These are phyloP conservation scores for Stratiolaelaps scimitus DNA, from an alignment of 1,140 invertebrate genomes.

Conservation along the genomic window DNA sequence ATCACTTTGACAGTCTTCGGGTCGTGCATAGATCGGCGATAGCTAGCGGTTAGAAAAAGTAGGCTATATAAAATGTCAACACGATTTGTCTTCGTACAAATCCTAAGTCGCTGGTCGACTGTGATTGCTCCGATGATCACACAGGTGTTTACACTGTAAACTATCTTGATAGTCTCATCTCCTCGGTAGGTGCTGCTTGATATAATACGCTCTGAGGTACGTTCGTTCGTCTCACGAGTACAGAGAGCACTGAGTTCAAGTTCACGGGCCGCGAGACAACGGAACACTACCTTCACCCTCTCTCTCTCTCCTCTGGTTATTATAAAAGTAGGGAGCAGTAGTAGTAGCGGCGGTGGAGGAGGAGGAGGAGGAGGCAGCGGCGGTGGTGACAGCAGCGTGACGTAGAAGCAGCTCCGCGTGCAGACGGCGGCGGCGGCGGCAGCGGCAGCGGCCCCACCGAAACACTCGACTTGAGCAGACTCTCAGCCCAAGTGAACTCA, in stretches of 20 bases:
- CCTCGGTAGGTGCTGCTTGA: no score
- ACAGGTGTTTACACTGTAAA: background rate
- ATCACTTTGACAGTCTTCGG: no score
- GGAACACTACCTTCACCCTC: background rate
- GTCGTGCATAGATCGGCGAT: no score
- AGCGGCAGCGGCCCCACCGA: background rate
- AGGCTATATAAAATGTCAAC: no score
- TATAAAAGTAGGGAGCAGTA: background rate
- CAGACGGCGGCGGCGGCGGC: background rate
- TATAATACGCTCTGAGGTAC: background rate
- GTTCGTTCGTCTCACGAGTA: no score
- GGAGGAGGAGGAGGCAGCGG: background rate
- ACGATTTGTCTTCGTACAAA: no score
- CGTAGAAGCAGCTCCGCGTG: background rate
- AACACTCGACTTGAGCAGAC: no score
- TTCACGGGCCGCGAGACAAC: conserved; percentile 25
- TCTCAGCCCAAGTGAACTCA: no score
- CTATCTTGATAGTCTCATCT: no score
- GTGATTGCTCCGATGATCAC: background rate
- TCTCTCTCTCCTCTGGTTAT: conserved; percentile 15
- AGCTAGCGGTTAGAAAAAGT: no score
- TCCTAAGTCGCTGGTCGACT: background rate
- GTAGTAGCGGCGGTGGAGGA: background rate
- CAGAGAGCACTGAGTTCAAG: conserved; percentile 15
- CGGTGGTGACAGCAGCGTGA: background rate